Conservation (phyloP, 1,140 invertebrate species). For the Drosophila insularis region DNA sequence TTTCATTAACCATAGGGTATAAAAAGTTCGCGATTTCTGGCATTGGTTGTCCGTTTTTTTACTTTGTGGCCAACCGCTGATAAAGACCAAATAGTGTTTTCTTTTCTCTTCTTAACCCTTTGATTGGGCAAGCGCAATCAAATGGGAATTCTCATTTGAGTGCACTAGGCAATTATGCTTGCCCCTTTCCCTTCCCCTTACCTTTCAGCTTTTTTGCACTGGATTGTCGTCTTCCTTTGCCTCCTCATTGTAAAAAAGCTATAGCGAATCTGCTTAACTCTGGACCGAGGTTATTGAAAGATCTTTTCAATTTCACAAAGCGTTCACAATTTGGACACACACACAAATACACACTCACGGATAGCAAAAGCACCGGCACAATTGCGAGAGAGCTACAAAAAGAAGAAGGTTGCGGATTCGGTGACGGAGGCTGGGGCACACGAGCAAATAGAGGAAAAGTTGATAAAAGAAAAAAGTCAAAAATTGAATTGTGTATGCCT, state of each 20-base stretch:
- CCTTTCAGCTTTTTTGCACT: neutral
- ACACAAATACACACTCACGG: conserved; percentile 35
- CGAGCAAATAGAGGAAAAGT: conserved; percentile 61
- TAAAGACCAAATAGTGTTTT: conserved; percentile 46
- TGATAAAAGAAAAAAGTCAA: conserved; percentile 59
- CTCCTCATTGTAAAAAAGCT: conserved; percentile 47
- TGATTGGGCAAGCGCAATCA: conserved; percentile 34
- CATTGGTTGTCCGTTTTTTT: conserved; percentile 4
- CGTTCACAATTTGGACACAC: conserved; percentile 40
- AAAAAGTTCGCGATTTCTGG: too few relatives aligned
- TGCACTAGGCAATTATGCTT: conserved; percentile 68
- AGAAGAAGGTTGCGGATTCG: conserved; percentile 3
- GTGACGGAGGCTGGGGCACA: neutral
- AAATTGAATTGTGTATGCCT: conserved; percentile 68
- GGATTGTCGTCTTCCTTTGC: neutral
- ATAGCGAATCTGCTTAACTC: conserved; percentile 65
- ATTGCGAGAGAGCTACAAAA: conserved; percentile 46
- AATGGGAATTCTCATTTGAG: conserved; percentile 47
- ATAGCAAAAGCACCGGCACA: conserved; percentile 49
- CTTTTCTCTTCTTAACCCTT: conserved; percentile 19
- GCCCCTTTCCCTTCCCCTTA: neutral
- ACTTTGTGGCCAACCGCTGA: conserved; percentile 26
- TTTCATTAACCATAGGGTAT: too few relatives aligned
- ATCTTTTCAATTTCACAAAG: conserved; percentile 66
- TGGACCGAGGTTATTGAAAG: conserved; percentile 60